Evolutionary conservation across 2,797 vertebrate species (phyloP).

Genomic region (Atherinosoma microstoma): DNA sequence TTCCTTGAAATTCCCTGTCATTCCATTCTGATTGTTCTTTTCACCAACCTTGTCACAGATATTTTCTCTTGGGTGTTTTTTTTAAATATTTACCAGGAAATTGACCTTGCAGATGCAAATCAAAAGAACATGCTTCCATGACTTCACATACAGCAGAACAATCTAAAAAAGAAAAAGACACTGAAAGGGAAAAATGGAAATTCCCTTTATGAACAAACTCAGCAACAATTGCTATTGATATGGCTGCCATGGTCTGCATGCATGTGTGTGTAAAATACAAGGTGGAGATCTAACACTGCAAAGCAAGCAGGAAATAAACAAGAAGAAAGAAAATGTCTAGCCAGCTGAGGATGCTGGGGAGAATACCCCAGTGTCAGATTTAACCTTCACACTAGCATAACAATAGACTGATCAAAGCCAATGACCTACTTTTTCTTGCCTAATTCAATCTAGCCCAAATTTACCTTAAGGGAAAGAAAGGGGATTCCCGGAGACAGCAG

Average conservation of each 20-base stretch:
- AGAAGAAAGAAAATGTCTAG: conserved; percentile 14
- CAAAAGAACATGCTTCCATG: neutral
- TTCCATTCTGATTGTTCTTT: conserved; percentile 10
- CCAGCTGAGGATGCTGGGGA: conserved; percentile 24
- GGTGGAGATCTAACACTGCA: conserved; percentile 15
- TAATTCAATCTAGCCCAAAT: conserved; percentile 71
- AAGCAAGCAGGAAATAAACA: conserved; percentile 17
- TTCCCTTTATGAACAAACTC: neutral
- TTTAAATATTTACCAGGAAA: neutral
- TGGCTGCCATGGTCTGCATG: neutral
- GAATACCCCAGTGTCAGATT: conserved; percentile 39
- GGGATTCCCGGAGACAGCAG: conserved; percentile 49
- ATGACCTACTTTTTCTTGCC: conserved; percentile 77
- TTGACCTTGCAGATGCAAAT: neutral
- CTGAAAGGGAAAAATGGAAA: neutral
- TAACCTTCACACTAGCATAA: conserved; percentile 68
- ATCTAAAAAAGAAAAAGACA: neutral
- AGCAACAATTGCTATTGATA: neutral
- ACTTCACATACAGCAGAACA: neutral
- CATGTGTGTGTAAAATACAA: conserved; percentile 10
- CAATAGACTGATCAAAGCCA: conserved; percentile 73
- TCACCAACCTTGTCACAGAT: neutral
- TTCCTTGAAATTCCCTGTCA: conserved; percentile 4
- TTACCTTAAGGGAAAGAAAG: conserved; percentile 70
- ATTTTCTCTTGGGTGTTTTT: neutral